Percentiles rank a stretch among this genome's conserved stretches.
Evolutionary conservation across 2,113 vertebrate genomes (phyloP).

Genomic region (Pangasianodon hypophthalmus): DNA sequence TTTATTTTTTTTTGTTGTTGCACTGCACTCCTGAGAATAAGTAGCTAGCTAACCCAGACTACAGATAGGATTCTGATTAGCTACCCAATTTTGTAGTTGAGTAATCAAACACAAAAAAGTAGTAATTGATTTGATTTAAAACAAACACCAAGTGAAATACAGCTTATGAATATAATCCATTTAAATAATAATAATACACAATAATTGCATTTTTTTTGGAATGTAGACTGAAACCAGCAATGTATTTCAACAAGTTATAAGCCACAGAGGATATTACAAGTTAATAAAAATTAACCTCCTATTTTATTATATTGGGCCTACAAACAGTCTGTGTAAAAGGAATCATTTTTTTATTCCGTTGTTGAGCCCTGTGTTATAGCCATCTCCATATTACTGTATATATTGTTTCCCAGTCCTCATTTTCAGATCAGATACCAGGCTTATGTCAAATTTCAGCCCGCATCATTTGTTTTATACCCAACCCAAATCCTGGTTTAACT

Average conservation of each 20-base stretch:
- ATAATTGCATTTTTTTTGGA: neutral
- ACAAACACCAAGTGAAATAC: neutral
- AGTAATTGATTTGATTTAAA: neutral
- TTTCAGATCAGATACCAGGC: constrained; percentile 45
- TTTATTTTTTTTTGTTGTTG: neutral
- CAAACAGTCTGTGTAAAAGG: neutral
- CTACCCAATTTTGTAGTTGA: neutral
- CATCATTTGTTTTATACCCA: constrained; percentile 57
- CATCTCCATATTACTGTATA: neutral
- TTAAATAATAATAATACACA: neutral
- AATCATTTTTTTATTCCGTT: neutral
- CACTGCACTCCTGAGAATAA: neutral
- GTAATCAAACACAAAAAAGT: neutral
- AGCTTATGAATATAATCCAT: neutral
- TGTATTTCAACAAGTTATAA: neutral
- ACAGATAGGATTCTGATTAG: neutral
- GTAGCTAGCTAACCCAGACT: neutral
- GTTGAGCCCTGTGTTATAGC: neutral
- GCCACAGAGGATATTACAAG: neutral
- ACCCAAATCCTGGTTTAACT: constrained; percentile 45
- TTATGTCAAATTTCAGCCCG: constrained; percentile 49
- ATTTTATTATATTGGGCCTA: neutral
- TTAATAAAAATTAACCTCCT: neutral
- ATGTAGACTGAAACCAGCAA: neutral
- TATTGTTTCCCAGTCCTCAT: neutral